Evolutionary conservation across 2,797 vertebrate species (phyloP).

Genomic region (Streptopelia turtur): DNA sequence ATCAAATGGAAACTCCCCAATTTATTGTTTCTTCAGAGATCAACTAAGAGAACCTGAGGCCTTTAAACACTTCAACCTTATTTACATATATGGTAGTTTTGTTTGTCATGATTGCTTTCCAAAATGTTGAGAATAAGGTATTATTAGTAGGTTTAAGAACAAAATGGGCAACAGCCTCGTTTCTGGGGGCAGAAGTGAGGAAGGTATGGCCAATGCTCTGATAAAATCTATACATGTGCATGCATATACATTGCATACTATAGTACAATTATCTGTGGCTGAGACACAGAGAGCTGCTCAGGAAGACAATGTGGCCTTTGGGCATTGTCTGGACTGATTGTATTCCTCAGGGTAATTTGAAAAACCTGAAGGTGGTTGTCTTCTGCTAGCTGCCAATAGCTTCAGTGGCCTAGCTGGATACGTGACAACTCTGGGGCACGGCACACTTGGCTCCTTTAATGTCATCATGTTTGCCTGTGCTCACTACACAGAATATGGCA

Average conservation of each 20-base stretch:
- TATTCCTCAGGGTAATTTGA: neutral
- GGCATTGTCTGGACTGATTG: neutral
- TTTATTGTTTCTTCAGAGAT: neutral
- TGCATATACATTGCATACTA: rapidly evolving
- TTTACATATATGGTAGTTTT: neutral
- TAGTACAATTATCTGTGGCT: neutral
- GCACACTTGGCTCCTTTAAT: neutral
- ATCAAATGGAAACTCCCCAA: neutral
- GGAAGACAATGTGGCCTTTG: neutral
- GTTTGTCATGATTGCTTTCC: neutral
- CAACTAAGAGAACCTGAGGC: neutral
- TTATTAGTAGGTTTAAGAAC: neutral
- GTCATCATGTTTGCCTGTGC: neutral
- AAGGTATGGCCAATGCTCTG: neutral
- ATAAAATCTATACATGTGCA: rapidly evolving
- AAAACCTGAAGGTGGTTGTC: neutral
- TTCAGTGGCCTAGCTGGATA: neutral
- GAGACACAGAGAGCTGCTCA: neutral
- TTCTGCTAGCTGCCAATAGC: neutral
- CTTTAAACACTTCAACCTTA: neutral
- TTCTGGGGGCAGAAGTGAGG: neutral
- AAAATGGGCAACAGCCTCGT: neutral
- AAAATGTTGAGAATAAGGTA: neutral
- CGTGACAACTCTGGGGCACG: neutral
- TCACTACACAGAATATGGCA: neutral